Evolutionary conservation across 1,140 invertebrate species (phyloP), one percentile per base, ranked within the genome.

Genomic region (Drosophila sulfurigaster): DNA sequence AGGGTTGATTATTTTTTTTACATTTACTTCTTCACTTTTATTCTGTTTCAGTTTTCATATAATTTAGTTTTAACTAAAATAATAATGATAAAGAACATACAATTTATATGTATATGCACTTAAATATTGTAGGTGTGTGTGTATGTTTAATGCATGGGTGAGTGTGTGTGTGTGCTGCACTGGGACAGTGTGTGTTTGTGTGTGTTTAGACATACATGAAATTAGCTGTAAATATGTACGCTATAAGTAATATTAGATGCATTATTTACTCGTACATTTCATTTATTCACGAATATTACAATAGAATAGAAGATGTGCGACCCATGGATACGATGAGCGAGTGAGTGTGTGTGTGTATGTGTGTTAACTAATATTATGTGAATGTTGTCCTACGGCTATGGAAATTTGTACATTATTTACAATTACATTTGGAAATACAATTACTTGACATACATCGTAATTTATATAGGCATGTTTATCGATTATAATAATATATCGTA

Each of bases 401-500:
- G 78, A 88, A 88, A 88, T 88, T 88, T 88, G 83, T 88, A 88
- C 83, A 88, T 88, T 88, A 88, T 88, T 88, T 88, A 88, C 83
- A 89, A 43, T 82, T 81, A 86, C 82, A 86, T 82, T 87, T 89
- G 85, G 73, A 79, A 86, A 86, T 79, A 79, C 72, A 87, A 73
- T 88, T 78, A 79, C 79, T 82, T 77, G 32, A 15, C 56, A 58
- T 66, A 57, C 28, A 56, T 72, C 51, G 51, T 46, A 46, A 41
- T 25, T 25, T 62, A 46, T 63, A 41, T 75, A 59, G 35, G 59
- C 30, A 30, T 74, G 28, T 60, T 51, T 78, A 70, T 58, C 58
- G 49, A 48, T 32, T 62, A 64, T 75, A 64, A 64, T 75, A 64
- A 43, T 43, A 43, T 41, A 67, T 71, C 7, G 32, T 32, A 8